phyloP scores from a whole-genome alignment of 2,888 invertebrate species.

The Polyommatus iphigenia region DNA sequence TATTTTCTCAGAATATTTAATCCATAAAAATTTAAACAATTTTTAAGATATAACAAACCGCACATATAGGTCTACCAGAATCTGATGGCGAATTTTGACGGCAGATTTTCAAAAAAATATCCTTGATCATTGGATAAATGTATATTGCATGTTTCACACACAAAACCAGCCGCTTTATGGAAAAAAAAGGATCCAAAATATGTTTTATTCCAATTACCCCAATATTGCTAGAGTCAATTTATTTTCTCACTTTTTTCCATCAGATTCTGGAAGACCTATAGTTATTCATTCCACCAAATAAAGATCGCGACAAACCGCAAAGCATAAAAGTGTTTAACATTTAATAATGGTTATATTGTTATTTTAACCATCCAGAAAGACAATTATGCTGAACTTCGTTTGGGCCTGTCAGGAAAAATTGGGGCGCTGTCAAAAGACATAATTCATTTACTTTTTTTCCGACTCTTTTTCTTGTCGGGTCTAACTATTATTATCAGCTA shows the following conservation, averaged over 20 bases:
- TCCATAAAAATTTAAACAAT: not conserved
- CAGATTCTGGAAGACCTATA: too few species aligned
- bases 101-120: too few species aligned
- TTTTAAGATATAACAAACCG: not conserved
- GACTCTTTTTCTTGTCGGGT: slow-evolving; percentile 32
- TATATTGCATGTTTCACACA: too few species aligned
- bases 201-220: too few species aligned
- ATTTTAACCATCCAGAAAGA: slow-evolving; percentile 37
- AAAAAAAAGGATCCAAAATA: too few species aligned
- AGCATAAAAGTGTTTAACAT: slow-evolving; percentile 35
- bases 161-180: too few species aligned
- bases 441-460: slow-evolving; percentile 40
- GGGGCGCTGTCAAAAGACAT: slow-evolving; percentile 39
- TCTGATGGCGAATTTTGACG: too few species aligned
- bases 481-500: slow-evolving; percentile 5
- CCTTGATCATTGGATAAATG: too few species aligned
- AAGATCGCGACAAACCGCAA: not conserved
- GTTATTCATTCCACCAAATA: not conserved
- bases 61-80: too few species aligned
- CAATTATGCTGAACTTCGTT: slow-evolving; percentile 41
- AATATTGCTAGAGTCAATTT: too few species aligned
- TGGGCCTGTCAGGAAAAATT: slow-evolving; percentile 38
- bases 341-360: slow-evolving; percentile 37
- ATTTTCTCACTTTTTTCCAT: too few species aligned
- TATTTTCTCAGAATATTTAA: too few species aligned